Percentiles rank a stretch among this genome's conserved stretches.
phyloP scores from a whole-genome alignment of 2,113 vertebrate species.

The Chaetorhynchus papuensis region DNA sequence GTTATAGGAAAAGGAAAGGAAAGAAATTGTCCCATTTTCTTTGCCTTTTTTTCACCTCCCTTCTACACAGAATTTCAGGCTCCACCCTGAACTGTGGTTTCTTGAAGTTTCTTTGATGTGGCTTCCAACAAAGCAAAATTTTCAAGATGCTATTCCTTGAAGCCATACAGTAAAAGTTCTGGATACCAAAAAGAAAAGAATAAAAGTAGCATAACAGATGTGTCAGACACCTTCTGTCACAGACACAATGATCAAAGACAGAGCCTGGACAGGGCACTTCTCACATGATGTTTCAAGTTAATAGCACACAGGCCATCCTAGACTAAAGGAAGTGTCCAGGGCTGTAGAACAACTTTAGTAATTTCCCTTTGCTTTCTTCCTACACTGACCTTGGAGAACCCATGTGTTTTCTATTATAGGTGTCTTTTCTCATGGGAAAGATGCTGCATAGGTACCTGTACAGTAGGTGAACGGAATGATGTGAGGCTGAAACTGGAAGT shows the following conservation, averaged over 20 bases:
- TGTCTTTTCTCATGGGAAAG: not conserved
- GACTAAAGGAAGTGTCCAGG: not conserved
- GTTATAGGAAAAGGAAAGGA: not conserved
- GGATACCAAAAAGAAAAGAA: not conserved
- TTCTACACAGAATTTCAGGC: not conserved
- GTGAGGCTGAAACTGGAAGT: not conserved
- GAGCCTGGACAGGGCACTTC: not conserved
- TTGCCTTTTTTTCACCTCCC: not conserved
- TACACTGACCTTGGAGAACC: not conserved
- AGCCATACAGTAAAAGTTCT: not conserved
- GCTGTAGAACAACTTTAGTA: not conserved
- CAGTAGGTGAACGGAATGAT: not conserved
- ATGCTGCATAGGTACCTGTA: not conserved
- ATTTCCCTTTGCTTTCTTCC: not conserved
- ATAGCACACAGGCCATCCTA: not conserved
- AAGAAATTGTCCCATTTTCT: not conserved
- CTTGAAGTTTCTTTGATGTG: not conserved
- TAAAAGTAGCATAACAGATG: not conserved
- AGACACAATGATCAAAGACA: not conserved
- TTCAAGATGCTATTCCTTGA: not conserved
- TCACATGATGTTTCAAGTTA: not conserved
- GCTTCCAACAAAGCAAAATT: not conserved
- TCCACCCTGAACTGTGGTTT: not conserved
- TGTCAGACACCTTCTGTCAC: not conserved
- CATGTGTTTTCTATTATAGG: not conserved